A percentile compares a stretch with the other conserved stretches of the same genome.
Conservation (phyloP, 2,113 vertebrate genomes). For the Fukomys damarensis region DNA sequence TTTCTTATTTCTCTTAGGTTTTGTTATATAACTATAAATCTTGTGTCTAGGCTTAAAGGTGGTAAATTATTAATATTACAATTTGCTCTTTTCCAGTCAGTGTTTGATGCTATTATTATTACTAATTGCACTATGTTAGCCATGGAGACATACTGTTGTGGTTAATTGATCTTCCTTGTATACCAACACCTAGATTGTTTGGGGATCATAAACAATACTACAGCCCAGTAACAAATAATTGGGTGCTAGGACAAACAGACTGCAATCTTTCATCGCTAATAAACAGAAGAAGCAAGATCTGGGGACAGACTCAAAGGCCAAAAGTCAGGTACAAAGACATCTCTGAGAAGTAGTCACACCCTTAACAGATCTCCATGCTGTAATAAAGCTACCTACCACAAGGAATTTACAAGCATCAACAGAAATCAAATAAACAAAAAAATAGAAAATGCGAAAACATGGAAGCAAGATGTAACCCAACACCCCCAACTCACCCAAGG, state of each 20-base stretch:
- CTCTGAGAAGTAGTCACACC: neutral
- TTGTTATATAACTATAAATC: neutral
- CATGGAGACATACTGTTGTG: neutral
- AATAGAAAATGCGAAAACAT: neutral
- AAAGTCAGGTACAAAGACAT: neutral
- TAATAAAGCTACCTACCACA: neutral
- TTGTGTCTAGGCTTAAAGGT: neutral
- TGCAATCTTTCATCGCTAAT: neutral
- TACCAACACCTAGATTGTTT: neutral
- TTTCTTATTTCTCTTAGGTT: neutral
- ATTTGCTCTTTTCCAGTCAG: neutral
- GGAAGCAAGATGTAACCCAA: neutral
- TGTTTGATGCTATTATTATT: neutral
- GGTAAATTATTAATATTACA: neutral
- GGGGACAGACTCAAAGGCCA: neutral
- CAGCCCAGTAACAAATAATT: neutral
- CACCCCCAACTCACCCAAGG: neutral
- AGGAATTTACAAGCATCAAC: neutral
- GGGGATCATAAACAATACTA: neutral
- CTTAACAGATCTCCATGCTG: neutral
- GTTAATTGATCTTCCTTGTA: neutral
- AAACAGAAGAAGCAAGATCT: neutral
- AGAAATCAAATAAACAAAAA: neutral
- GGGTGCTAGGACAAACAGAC: neutral
- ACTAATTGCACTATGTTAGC: neutral